Percentiles rank a stretch among this genome's conserved stretches.
Evolutionary conservation across 1,140 invertebrate genomes (phyloP).

Genomic region (Eupristina koningsbergeri): DNA sequence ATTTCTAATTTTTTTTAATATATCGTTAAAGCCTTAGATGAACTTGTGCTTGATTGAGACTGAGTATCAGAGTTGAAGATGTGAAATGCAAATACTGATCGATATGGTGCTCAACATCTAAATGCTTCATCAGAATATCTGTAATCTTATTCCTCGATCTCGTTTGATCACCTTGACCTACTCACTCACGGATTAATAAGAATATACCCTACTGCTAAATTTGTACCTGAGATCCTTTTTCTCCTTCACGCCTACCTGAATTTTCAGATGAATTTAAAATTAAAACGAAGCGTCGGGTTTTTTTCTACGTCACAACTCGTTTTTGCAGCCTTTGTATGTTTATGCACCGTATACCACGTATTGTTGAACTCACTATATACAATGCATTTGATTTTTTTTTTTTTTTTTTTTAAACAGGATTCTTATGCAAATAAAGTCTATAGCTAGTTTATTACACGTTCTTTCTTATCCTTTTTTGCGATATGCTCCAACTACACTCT

Average conservation of each 20-base stretch:
- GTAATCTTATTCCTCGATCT: not conserved
- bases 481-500: not conserved
- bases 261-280: constrained; percentile 46
- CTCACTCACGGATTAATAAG: constrained; percentile 20
- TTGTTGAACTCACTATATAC: constrained; percentile 31
- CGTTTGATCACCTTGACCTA: constrained; percentile 12
- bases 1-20: too few relatives aligned
- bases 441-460: constrained; percentile 27
- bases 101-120: not conserved
- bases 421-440: constrained; percentile 45
- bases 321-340: constrained; percentile 28
- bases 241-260: not conserved
- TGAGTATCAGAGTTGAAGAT: too few relatives aligned
- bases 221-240: constrained; percentile 1
- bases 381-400: too few relatives aligned
- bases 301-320: constrained; percentile 36
- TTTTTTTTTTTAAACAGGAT: constrained; percentile 15
- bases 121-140: not conserved
- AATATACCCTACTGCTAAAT: not conserved
- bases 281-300: constrained; percentile 21
- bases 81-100: not conserved
- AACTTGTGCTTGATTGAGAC: too few relatives aligned
- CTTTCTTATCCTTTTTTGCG: constrained; percentile 1
- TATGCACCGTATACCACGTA: constrained; percentile 19
- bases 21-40: not conserved